Percentiles rank a stretch among this genome's conserved stretches.
Conservation (phyloP, 2,113 vertebrate species). For the Uropsilus gracilis region DNA sequence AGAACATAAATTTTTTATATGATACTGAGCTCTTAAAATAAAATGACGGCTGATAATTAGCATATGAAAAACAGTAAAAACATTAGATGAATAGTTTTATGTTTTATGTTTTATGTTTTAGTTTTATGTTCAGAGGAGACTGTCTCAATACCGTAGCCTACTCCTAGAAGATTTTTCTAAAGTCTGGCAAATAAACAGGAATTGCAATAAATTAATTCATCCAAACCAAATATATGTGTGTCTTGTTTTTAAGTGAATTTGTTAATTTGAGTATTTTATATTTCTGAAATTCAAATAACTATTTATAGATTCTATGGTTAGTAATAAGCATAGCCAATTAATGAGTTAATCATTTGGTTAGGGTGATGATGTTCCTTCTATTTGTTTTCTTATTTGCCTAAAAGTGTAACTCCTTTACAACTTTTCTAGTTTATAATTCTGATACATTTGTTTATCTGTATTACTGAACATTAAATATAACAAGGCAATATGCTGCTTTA, state of each 20-base stretch:
- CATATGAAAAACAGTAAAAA: not conserved
- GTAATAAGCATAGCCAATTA: not conserved
- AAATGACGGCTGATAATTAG: not conserved
- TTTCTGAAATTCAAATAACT: slow-evolving; percentile 12
- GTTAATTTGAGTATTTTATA: not conserved
- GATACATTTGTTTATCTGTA: not conserved
- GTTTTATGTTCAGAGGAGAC: no score
- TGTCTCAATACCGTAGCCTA: no score
- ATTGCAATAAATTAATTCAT: not conserved
- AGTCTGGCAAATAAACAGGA: not conserved
- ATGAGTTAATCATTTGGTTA: not conserved
- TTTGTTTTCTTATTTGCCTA: not conserved
- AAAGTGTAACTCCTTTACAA: not conserved
- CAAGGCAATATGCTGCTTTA: not conserved
- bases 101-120: no score
- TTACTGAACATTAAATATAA: not conserved
- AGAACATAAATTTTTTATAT: not conserved
- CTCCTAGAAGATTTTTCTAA: slow-evolving; percentile 47
- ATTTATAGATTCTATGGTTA: slow-evolving; percentile 18
- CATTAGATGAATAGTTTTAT: no score
- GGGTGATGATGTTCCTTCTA: not conserved
- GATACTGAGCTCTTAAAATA: not conserved
- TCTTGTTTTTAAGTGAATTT: slow-evolving; percentile 22
- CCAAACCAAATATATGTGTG: not conserved
- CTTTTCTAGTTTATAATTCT: not conserved